These are phyloP conservation scores for Onychorhynchus coronatus DNA, from an alignment of 2,113 vertebrate species.

Conservation along the genomic window DNA sequence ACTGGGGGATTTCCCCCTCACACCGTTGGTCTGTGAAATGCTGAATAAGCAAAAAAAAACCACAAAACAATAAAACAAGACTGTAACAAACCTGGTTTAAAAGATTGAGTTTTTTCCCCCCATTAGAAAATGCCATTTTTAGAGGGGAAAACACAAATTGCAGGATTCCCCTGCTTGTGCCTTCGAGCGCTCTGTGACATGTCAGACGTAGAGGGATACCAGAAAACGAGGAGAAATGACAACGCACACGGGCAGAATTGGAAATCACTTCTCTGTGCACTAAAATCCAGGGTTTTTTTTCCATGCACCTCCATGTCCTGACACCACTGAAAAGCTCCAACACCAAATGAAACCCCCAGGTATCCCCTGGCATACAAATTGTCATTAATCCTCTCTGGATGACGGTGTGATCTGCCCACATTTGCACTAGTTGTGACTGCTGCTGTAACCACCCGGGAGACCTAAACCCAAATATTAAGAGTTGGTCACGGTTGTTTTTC, in stretches of 20 bases:
- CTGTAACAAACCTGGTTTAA: neutral
- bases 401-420: neutral
- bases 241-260: neutral
- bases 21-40: neutral
- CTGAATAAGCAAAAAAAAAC: neutral
- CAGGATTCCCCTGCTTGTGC: neutral
- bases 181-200: accelerated
- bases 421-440: neutral
- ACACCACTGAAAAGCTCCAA: neutral
- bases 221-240: neutral
- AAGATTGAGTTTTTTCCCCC: accelerated
- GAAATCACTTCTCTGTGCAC: neutral
- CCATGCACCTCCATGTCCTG: neutral
- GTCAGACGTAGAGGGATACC: neutral
- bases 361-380: neutral
- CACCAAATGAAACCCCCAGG: neutral
- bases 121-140: neutral
- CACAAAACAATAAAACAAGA: neutral
- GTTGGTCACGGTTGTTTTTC: accelerated
- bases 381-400: neutral
- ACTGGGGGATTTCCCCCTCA: neutral
- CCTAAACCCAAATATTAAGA: neutral
- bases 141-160: neutral
- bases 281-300: neutral
- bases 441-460: neutral